Conservation (phyloP, 2,113 vertebrate genomes). For the Tamias sibiricus region DNA sequence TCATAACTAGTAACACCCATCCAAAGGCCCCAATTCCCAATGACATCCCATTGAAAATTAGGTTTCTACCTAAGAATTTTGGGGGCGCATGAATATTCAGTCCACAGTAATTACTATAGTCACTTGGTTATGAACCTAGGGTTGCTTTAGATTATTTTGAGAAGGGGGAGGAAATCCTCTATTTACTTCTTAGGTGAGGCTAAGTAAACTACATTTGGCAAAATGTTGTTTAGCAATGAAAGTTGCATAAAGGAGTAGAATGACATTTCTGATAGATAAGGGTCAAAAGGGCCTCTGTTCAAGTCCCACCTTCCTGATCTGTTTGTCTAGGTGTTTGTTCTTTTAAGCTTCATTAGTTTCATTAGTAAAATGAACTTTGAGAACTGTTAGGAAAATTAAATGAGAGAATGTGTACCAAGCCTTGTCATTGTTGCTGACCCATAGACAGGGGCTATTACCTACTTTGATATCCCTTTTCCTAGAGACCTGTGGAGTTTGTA, state of each 20-base stretch:
- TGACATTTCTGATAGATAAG: not conserved
- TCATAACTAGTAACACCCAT: not conserved
- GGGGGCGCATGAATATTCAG: rapidly evolving
- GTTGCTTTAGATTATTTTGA: not conserved
- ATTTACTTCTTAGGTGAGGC: not conserved
- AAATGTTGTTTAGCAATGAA: not conserved
- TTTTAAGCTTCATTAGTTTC: not conserved
- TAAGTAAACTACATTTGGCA: not conserved
- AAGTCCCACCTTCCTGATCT: not conserved
- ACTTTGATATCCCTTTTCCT: not conserved
- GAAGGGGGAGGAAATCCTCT: not conserved
- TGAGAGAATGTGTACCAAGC: not conserved
- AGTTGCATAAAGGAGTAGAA: rapidly evolving
- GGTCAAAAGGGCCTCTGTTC: not conserved
- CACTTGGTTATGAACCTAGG: not conserved
- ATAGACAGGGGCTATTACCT: rapidly evolving
- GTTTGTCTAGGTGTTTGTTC: not conserved
- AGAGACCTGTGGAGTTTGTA: not conserved
- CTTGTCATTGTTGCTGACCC: not conserved
- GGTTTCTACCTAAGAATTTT: not conserved
- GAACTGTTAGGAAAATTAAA: not conserved
- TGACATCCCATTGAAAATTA: not conserved
- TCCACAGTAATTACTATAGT: not conserved
- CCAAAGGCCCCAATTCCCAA: not conserved
- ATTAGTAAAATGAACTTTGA: not conserved